phyloP scores from a whole-genome alignment of 2,113 vertebrate species.

The Leucoraja erinaceus region DNA sequence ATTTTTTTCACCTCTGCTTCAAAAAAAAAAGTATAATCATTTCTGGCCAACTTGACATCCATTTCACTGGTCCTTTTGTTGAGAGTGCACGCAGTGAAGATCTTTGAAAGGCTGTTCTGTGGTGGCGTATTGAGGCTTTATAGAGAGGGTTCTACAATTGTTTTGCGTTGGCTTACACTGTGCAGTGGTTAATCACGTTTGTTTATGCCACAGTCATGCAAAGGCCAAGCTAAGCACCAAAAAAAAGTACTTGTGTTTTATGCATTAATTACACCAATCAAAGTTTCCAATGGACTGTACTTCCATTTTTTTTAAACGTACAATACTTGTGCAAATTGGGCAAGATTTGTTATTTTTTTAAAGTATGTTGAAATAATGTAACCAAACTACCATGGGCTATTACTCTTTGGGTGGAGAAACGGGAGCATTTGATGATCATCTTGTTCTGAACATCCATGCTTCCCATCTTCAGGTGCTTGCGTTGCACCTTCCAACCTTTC shows the following conservation, averaged over 20 bases:
- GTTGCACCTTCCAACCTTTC: neutral
- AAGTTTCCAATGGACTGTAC: conserved; percentile 9
- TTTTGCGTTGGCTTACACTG: neutral
- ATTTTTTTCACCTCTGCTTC: too few species aligned
- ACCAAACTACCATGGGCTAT: neutral
- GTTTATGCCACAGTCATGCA: neutral
- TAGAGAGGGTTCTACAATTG: neutral
- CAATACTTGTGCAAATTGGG: neutral
- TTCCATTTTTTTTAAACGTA: conserved; percentile 1
- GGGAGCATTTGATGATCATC: neutral
- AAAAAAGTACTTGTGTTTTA: neutral
- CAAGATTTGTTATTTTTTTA: neutral
- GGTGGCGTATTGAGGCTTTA: conserved; percentile 1
- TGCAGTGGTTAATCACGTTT: conserved; percentile 28
- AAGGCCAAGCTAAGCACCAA: conserved; percentile 30
- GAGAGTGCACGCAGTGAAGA: neutral
- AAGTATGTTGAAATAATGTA: neutral
- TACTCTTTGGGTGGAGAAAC: neutral
- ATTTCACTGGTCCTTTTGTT: neutral
- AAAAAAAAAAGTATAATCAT: neutral
- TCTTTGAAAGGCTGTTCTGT: conserved; percentile 21
- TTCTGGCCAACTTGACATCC: neutral
- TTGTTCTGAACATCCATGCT: neutral
- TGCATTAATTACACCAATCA: conserved; percentile 21
- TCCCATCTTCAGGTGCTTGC: neutral